Evolutionary conservation across 1,140 invertebrate species (phyloP).

Genomic region (Galendromus occidentalis): DNA sequence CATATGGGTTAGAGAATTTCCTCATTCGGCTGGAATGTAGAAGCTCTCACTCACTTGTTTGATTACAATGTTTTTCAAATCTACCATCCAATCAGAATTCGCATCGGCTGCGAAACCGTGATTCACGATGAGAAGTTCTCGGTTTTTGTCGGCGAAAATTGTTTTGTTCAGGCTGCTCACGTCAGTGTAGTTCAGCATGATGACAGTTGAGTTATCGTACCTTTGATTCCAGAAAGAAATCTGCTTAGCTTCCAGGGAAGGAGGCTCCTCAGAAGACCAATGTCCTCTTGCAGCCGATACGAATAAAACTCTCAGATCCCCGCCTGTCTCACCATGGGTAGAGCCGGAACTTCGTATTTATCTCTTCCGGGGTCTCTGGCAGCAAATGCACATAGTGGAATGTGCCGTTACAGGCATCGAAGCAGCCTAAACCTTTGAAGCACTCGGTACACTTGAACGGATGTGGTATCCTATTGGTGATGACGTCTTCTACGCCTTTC

Average conservation of each 20-base stretch:
- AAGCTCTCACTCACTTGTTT: slow-evolving; percentile 42
- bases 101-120: slow-evolving; percentile 83
- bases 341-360: slow-evolving; percentile 43
- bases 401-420: slow-evolving; percentile 57
- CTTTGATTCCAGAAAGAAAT: background rate
- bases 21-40: no score
- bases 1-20: no score
- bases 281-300: background rate
- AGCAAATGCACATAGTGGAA: slow-evolving; percentile 74
- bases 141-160: background rate
- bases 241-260: no score
- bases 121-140: slow-evolving; percentile 52
- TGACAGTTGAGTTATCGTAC: background rate
- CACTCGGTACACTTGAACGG: slow-evolving; percentile 36
- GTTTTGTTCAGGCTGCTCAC: background rate
- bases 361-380: slow-evolving; percentile 42
- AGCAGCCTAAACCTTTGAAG: slow-evolving; percentile 74
- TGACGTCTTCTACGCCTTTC: slow-evolving; percentile 4
- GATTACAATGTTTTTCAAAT: slow-evolving; percentile 70
- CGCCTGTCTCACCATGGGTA: slow-evolving; percentile 1
- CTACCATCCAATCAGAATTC: slow-evolving; percentile 68
- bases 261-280: background rate
- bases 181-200: slow-evolving; percentile 24
- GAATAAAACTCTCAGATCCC: no score
- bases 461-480: background rate